A percentile compares a stretch with the other conserved stretches of the same genome.
Conservation (phyloP, 64 coral and sea anemone species). For the Orbicella faveolata region DNA sequence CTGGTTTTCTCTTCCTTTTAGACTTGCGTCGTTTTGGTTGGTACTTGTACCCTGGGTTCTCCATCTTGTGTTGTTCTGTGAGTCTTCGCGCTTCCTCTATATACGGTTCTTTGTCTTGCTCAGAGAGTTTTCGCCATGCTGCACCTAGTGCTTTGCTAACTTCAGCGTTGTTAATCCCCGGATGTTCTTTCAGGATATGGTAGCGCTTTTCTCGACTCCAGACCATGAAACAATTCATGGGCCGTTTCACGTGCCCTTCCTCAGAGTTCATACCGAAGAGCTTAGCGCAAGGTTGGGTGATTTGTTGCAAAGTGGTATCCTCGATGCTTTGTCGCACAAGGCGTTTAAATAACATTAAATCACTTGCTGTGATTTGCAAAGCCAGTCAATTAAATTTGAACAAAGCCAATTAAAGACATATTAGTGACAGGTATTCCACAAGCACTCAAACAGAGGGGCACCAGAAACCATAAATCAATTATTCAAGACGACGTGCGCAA, state of each 20-base stretch:
- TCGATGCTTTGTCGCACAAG: background rate
- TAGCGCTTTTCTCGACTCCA: conserved; percentile 91
- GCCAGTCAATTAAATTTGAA: conserved; percentile 17
- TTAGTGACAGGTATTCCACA: conserved; percentile 10
- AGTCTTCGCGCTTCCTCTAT: conserved; percentile 72
- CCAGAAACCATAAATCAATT: conserved; percentile 26
- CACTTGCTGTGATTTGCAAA: background rate
- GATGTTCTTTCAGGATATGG: conserved; percentile 78
- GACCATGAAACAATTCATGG: conserved; percentile 98
- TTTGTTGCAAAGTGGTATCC: background rate
- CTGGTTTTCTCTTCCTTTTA: conserved; percentile 17
- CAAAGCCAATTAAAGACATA: conserved; percentile 49
- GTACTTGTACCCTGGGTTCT: conserved; percentile 87
- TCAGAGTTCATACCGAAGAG: conserved; percentile 1
- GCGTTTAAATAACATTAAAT: background rate
- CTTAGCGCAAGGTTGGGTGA: background rate
- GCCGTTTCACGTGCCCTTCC: conserved; percentile 63
- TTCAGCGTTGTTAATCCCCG: conserved; percentile 85
- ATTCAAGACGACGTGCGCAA: background rate
- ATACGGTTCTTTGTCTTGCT: conserved; percentile 85
- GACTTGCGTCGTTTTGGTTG: conserved; percentile 62
- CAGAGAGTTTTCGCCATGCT: conserved; percentile 71
- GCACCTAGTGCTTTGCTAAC: conserved; percentile 82
- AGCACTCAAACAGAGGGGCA: conserved; percentile 12
- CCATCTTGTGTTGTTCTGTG: conserved; percentile 65